Percentiles rank a stretch among this genome's conserved stretches.
These are phyloP conservation scores for Acinonyx jubatus DNA, from an alignment of 2,113 vertebrate species.

Conservation along the genomic window DNA sequence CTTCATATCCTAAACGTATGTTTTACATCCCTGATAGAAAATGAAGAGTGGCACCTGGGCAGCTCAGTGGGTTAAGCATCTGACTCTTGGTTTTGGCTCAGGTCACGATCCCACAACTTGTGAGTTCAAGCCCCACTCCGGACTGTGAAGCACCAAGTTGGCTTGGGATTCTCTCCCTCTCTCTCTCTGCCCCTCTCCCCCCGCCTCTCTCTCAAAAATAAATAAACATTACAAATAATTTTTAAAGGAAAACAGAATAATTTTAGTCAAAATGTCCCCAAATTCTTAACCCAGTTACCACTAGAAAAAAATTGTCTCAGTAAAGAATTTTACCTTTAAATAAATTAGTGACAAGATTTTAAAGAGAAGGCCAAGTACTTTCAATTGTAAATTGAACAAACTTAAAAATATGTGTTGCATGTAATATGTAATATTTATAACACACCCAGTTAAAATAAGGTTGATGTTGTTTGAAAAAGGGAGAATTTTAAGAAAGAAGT, in stretches of 20 bases:
- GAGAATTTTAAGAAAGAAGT: background rate
- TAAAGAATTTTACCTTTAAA: slow-evolving; percentile 19
- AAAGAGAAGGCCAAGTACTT: background rate
- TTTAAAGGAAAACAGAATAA: background rate
- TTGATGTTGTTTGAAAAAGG: background rate
- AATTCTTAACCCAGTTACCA: background rate
- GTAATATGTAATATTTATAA: background rate
- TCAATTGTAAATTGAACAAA: background rate
- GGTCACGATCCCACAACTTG: too few species aligned
- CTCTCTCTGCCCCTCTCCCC: too few species aligned
- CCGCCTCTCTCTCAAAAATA: too few species aligned
- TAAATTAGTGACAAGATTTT: background rate
- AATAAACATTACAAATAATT: too few species aligned
- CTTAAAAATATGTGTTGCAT: background rate
- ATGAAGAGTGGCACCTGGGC: too few species aligned
- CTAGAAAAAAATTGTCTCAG: background rate
- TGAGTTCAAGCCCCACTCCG: too few species aligned
- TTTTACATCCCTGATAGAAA: background rate
- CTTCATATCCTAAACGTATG: background rate
- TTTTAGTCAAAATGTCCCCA: background rate
- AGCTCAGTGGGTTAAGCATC: too few species aligned
- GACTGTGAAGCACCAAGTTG: too few species aligned
- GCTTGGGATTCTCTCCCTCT: too few species aligned
- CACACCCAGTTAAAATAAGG: background rate
- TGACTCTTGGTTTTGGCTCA: too few species aligned